Conservation (phyloP, 2,888 invertebrate genomes). For the Artemia sinica region DNA sequence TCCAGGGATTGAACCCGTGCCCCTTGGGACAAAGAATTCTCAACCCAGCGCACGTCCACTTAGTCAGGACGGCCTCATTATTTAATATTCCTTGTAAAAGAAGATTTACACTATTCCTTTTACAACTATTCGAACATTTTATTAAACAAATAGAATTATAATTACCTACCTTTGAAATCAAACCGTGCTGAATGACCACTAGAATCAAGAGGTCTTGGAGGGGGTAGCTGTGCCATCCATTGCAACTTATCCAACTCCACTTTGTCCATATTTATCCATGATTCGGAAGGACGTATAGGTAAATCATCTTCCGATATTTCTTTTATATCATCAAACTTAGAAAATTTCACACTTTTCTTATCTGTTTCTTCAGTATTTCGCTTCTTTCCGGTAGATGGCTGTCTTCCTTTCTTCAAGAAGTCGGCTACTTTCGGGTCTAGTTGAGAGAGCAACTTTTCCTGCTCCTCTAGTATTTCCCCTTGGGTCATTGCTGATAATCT, state of each 20-base stretch:
- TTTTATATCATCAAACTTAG: slow-evolving; percentile 24
- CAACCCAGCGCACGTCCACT: no score
- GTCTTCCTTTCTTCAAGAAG: slow-evolving; percentile 41
- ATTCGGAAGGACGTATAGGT: slow-evolving; percentile 24
- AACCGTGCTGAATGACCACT: slow-evolving; percentile 54
- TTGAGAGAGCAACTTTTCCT: slow-evolving; percentile 44
- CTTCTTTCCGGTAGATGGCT: slow-evolving; percentile 29
- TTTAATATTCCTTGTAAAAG: no score
- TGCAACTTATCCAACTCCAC: slow-evolving; percentile 68
- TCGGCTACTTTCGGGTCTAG: slow-evolving; percentile 49
- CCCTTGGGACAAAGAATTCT: no score
- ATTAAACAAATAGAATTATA: background rate
- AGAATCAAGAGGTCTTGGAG: slow-evolving; percentile 29
- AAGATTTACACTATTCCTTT: no score
- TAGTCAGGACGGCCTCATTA: no score
- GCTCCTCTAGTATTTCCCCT: slow-evolving; percentile 55
- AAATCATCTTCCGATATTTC: slow-evolving; percentile 29
- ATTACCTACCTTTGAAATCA: slow-evolving; percentile 46
- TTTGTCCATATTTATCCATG: slow-evolving; percentile 67
- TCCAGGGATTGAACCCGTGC: no score
- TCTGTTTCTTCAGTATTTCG: slow-evolving; percentile 18
- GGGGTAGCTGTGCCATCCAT: slow-evolving; percentile 62
- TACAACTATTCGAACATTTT: background rate
- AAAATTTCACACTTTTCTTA: slow-evolving; percentile 14
- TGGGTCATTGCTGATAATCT: slow-evolving; percentile 47